These are phyloP conservation scores for Microcebus tavaratra DNA, from an alignment of 2,113 vertebrate species.

Conservation along the genomic window DNA sequence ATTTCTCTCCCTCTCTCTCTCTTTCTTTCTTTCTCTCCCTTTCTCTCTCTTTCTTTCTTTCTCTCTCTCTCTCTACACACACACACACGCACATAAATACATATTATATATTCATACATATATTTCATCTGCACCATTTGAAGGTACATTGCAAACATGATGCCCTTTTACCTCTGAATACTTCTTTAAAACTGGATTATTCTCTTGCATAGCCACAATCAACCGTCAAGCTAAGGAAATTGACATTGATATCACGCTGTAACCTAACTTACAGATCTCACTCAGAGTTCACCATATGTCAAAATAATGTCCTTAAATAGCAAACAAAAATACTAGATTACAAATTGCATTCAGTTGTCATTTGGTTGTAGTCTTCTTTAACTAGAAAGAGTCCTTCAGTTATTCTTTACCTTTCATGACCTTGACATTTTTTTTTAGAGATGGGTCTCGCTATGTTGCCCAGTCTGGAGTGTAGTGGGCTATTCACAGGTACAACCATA, in stretches of 20 bases:
- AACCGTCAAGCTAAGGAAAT: background rate
- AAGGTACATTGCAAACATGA: background rate
- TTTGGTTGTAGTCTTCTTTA: background rate
- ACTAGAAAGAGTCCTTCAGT: background rate
- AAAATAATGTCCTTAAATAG: background rate
- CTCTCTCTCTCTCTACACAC: too few relatives aligned
- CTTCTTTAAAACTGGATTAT: background rate
- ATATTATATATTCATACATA: background rate
- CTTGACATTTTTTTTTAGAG: background rate
- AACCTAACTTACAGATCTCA: background rate
- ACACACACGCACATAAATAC: background rate
- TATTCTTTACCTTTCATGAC: background rate
- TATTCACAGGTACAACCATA: background rate
- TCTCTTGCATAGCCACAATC: background rate
- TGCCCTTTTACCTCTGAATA: background rate
- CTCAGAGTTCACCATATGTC: background rate
- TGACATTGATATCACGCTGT: too few relatives aligned
- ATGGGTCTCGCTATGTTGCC: background rate
- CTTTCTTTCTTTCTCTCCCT: too few relatives aligned
- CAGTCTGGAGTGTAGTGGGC: background rate
- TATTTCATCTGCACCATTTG: background rate
- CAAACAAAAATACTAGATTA: background rate
- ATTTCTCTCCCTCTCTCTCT: background rate
- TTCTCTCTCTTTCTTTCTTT: background rate
- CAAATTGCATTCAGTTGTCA: background rate